These are phyloP conservation scores for Lycaon pictus DNA, from an alignment of 2,113 vertebrate genomes.

Conservation along the genomic window DNA sequence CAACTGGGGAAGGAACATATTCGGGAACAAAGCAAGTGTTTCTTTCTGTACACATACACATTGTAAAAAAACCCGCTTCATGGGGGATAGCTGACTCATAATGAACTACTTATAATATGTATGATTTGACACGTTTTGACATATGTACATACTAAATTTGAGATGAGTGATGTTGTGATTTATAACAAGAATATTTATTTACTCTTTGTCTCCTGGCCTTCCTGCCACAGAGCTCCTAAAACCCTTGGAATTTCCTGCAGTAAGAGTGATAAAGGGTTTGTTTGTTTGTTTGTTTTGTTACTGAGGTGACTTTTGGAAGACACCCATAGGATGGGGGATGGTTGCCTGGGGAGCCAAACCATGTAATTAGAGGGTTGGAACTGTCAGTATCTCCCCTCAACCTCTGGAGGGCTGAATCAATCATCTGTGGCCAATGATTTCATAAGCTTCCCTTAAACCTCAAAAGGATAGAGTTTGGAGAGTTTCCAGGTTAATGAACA, in stretches of 20 bases:
- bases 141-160: not conserved
- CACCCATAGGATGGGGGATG: not conserved
- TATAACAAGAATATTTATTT: not conserved
- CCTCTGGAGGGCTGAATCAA: not conserved
- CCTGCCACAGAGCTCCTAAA: not conserved
- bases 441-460: not conserved
- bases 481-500: not conserved
- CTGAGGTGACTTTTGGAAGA: not conserved
- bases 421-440: not conserved
- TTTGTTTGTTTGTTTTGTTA: not conserved
- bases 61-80: not conserved
- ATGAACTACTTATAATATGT: not conserved
- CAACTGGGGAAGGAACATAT: not conserved
- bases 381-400: not conserved
- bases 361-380: not conserved
- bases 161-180: not conserved
- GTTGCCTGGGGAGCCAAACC: not conserved
- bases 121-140: not conserved
- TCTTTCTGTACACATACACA: not conserved
- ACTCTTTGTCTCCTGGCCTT: not conserved
- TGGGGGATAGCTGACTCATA: not conserved
- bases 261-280: not conserved
- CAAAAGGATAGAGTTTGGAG: not conserved
- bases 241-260: not conserved
- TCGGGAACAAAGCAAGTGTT: not conserved